phyloP scores from a whole-genome alignment of 1,140 invertebrate species.

The Zaprionus vittiger region DNA sequence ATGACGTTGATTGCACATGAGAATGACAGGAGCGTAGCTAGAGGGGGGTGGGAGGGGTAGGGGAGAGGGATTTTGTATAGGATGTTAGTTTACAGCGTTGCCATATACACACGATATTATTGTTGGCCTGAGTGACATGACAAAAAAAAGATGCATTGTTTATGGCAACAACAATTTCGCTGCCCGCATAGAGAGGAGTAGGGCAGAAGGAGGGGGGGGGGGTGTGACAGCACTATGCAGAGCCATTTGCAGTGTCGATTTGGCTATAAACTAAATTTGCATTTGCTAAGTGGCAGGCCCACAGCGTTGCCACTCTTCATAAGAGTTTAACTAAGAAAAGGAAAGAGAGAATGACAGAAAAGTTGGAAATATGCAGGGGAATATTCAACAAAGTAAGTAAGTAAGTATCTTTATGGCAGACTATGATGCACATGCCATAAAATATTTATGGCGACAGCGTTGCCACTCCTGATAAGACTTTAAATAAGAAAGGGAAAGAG shows the following conservation, averaged over 20 bases:
- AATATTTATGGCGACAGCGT: no score
- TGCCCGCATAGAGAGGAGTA: neutral
- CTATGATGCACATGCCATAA: no score
- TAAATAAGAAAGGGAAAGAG: no score
- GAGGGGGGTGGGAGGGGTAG: neutral
- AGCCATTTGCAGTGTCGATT: neutral
- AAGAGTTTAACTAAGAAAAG: neutral
- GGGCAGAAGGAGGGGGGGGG: no score
- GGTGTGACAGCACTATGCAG: neutral
- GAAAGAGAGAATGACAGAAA: no score
- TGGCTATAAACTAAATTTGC: neutral
- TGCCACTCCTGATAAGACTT: no score
- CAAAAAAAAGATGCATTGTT: constrained; percentile 68
- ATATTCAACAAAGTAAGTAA: no score
- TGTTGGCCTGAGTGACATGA: constrained; percentile 42
- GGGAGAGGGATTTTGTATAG: constrained; percentile 9
- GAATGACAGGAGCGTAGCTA: constrained; percentile 35
- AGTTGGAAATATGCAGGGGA: no score
- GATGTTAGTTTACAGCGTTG: neutral
- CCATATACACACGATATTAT: constrained; percentile 25
- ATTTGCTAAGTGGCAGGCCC: neutral
- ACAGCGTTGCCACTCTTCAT: neutral
- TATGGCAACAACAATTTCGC: constrained; percentile 34
- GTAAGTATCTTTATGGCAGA: no score
- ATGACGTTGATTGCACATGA: constrained; percentile 51